A percentile compares a stretch with the other conserved stretches of the same genome.
These are phyloP conservation scores for Lymantria dispar DNA, from an alignment of 2,888 invertebrate species.

Conservation along the genomic window DNA sequence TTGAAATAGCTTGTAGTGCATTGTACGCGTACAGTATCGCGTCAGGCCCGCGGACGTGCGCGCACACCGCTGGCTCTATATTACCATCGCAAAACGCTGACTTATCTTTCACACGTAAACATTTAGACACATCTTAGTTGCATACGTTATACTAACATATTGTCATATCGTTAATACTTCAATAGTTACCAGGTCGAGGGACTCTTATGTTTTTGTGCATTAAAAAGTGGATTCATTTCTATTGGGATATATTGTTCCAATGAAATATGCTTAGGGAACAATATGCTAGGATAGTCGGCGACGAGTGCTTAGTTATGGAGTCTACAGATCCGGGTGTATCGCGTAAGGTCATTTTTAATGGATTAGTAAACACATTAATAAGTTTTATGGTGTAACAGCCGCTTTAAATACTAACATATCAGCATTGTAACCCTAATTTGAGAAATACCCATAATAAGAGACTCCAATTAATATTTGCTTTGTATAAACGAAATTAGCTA, in stretches of 20 bases:
- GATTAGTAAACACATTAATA: too few species aligned
- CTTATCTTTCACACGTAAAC: constrained; percentile 55
- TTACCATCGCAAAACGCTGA: constrained; percentile 44
- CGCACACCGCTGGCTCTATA: constrained; percentile 56
- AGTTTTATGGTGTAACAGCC: too few species aligned
- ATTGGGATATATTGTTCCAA: constrained; percentile 10
- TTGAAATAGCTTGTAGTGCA: constrained; percentile 74
- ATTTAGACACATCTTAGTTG: constrained; percentile 42
- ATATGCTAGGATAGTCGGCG: constrained; percentile 9
- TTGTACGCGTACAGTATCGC: constrained; percentile 45
- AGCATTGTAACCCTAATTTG: too few species aligned
- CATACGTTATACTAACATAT: constrained; percentile 33
- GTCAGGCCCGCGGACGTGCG: constrained; percentile 59
- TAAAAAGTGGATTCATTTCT: constrained; percentile 26
- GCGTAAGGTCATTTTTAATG: constrained; percentile 44
- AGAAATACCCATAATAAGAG: too few species aligned
- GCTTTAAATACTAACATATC: too few species aligned
- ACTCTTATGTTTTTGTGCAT: constrained; percentile 29
- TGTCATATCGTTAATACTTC: constrained; percentile 57
- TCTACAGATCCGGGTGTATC: constrained; percentile 43
- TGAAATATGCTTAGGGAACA: constrained; percentile 3
- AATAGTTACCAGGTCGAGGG: constrained; percentile 38
- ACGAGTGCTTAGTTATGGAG: constrained; percentile 40
- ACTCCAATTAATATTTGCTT: too few species aligned
- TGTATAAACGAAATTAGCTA: too few species aligned